phyloP scores from a whole-genome alignment of 2,113 vertebrate genomes.

The Petrocephalus microphthalmus region DNA sequence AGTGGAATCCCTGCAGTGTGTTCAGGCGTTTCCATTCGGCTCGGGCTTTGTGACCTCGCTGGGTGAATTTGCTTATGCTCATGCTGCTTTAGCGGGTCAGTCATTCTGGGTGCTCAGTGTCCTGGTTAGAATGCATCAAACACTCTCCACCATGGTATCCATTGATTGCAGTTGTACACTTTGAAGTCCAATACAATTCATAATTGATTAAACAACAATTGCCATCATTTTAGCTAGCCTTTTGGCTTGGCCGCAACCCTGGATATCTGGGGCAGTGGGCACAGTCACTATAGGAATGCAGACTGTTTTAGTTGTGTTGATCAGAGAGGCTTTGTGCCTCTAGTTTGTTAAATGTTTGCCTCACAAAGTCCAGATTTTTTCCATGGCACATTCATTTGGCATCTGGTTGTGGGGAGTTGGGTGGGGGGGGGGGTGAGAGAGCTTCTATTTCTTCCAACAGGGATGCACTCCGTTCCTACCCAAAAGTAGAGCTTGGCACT shows the following conservation, averaged over 20 bases:
- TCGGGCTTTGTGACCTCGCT: neutral
- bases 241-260: neutral
- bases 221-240: neutral
- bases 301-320: neutral
- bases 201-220: neutral
- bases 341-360: neutral
- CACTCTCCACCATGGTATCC: neutral
- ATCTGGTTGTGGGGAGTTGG: neutral
- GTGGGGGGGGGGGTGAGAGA: neutral
- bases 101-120: neutral
- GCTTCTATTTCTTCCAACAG: neutral
- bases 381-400: slow-evolving; percentile 1
- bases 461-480: neutral
- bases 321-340: neutral
- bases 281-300: neutral
- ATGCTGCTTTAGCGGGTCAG: too few species aligned
- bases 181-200: neutral
- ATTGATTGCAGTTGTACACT: neutral
- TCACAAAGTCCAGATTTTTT: neutral
- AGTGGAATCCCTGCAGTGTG: neutral
- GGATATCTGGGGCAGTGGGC: neutral
- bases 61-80: neutral
- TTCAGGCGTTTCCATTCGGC: neutral
- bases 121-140: neutral
- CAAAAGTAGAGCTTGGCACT: neutral